Conservation (phyloP, 2,113 vertebrate species). For the Gymnarchus niloticus region DNA sequence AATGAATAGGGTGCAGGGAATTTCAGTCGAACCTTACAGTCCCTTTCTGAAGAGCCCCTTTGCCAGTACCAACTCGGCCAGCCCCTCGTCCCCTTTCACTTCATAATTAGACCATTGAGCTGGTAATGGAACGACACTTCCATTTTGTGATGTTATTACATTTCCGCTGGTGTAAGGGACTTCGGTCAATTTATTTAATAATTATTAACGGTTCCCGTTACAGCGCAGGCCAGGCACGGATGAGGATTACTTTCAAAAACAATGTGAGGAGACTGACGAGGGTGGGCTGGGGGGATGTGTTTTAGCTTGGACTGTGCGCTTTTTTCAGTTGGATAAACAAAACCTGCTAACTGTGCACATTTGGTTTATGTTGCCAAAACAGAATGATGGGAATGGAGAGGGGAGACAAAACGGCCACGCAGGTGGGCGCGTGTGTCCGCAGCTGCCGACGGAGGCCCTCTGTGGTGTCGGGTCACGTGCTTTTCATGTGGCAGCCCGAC, state of each 20-base stretch:
- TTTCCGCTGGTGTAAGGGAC: slow-evolving; percentile 47
- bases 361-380: background rate
- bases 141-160: slow-evolving; percentile 53
- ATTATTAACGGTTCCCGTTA: slow-evolving; percentile 47
- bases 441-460: background rate
- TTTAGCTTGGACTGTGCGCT: slow-evolving; percentile 37
- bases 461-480: too few relatives aligned
- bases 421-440: background rate
- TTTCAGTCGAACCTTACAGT: background rate
- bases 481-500: too few relatives aligned
- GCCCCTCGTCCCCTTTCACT: slow-evolving; percentile 40
- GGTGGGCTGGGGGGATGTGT: background rate
- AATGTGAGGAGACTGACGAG: slow-evolving; percentile 23
- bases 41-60: background rate
- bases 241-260: slow-evolving; percentile 39
- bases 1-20: background rate
- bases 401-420: background rate
- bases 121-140: slow-evolving; percentile 46
- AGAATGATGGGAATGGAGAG: background rate
- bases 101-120: slow-evolving; percentile 49
- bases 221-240: slow-evolving; percentile 31
- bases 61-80: slow-evolving; percentile 40
- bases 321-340: slow-evolving; percentile 26
- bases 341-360: background rate
- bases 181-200: slow-evolving; percentile 58